Evolutionary conservation across 2,888 invertebrate species (phyloP), one percentile per base, ranked within the genome.

Genomic region (Chouioia cunea): DNA sequence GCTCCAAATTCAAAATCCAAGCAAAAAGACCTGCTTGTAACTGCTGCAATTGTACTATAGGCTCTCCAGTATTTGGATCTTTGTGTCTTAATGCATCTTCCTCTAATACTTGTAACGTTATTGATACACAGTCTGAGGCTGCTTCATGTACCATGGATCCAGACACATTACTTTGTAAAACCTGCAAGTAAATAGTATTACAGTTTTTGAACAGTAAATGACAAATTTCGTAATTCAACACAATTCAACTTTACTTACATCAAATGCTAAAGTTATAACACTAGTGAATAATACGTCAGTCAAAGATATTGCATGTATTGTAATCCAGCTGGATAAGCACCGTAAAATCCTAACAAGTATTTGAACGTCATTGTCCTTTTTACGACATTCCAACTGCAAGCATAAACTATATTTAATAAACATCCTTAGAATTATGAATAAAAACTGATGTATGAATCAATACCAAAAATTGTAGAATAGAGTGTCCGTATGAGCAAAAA

Each of bases 301-400:
- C 65, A 96, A 89, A 46, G 92, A 91, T 76, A 97, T 91, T 15
- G 93, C 94, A 78, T 92, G 92, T 14, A 97, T 91, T 66, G 92
- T 91, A 77, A 97, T 91, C 97, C 97, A 98, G 10, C 97, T 95
- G 0, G 94, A 94, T 84, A 97, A 92, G 86, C 97, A 97, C 77
- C 92, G 90, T 65, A 96, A 88, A 36, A 94, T 91, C 84, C 93
- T 93, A 65, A 91, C 87, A 59, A 92, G 90, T 73, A 93, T 89
- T 80, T 91, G 90, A 73, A 90, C 86, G 82, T 36, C 36, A 36
- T n/a, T n/a, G n/a, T 36, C 36, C 10, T 36, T 36, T 36, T 36
- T 36, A 36, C 36, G 12, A 36, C 36, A 36, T 36, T 12, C 36
- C 10, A 36, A 6, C 36, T 36, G 6, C 10, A 36, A 36, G 6